Evolutionary conservation across 2,113 vertebrate species (phyloP).

Genomic region (Ploceus nigricollis): DNA sequence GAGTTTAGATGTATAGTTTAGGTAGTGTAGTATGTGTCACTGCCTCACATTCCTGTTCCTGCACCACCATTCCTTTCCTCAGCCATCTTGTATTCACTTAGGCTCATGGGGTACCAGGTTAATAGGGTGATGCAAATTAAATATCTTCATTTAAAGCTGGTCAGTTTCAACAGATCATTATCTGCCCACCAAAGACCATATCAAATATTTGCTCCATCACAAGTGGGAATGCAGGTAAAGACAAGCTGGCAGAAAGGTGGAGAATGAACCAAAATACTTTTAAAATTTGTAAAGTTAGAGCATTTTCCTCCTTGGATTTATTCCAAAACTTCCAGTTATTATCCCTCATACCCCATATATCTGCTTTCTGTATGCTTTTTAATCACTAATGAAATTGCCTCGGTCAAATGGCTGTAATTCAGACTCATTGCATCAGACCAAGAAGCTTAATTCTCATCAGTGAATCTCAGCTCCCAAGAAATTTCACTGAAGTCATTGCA

Average conservation of each 20-base stretch:
- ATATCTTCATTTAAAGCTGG: not conserved
- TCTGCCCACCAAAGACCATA: not conserved
- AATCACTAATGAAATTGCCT: not conserved
- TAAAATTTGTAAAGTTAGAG: not conserved
- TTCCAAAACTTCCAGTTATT: not conserved
- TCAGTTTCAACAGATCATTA: not conserved
- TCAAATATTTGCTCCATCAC: not conserved
- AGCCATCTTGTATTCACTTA: not conserved
- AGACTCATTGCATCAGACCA: not conserved
- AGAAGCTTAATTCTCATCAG: not conserved
- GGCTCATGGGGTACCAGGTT: not conserved
- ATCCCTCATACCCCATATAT: not conserved
- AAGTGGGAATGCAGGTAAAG: not conserved
- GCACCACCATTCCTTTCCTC: not conserved
- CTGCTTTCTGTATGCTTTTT: not conserved
- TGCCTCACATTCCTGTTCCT: not conserved
- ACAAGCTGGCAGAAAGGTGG: not conserved
- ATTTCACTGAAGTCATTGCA: not conserved
- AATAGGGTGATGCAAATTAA: not conserved
- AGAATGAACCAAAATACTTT: not conserved
- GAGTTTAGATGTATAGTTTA: not conserved
- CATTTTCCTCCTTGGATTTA: not conserved
- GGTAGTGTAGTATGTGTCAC: fast-evolving
- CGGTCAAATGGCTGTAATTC: not conserved
- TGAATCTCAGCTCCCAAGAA: not conserved